A percentile compares a stretch with the other conserved stretches of the same genome.
phyloP scores from a whole-genome alignment of 1,140 invertebrate genomes.

The Lamellibrachia luymesi region DNA sequence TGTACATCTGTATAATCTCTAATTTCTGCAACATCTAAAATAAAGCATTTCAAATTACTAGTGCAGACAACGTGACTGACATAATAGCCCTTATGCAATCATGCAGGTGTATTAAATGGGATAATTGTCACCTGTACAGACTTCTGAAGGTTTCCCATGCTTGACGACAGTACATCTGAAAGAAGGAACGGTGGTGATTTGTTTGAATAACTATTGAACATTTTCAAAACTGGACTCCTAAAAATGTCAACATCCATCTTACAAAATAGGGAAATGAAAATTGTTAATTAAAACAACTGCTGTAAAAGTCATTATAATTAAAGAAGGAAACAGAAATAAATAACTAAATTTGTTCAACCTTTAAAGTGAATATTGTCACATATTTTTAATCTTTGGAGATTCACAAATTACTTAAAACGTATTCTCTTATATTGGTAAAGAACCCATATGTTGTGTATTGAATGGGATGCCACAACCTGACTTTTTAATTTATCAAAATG shows the following conservation, averaged over 20 bases:
- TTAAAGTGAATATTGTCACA: too few relatives aligned
- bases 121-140: slow-evolving; percentile 44
- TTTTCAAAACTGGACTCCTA: neutral
- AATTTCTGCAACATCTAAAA: neutral
- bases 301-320: too few relatives aligned
- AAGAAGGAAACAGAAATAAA: too few relatives aligned
- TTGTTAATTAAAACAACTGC: neutral
- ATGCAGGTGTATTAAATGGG: neutral
- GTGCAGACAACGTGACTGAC: neutral
- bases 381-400: too few relatives aligned
- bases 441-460: too few relatives aligned
- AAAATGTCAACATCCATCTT: neutral
- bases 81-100: neutral
- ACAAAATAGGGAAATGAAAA: neutral
- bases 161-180: slow-evolving; percentile 48
- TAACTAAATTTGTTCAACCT: too few relatives aligned
- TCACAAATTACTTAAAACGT: too few relatives aligned
- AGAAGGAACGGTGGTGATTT: neutral
- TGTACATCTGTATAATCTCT: neutral
- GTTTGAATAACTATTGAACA: neutral
- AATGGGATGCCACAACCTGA: too few relatives aligned
- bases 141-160: slow-evolving; percentile 44
- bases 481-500: too few relatives aligned
- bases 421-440: too few relatives aligned
- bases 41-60: neutral